Base-by-base conservation (phyloP, 2,888 invertebrate species). In the Eretmocerus hayati region DNA sequence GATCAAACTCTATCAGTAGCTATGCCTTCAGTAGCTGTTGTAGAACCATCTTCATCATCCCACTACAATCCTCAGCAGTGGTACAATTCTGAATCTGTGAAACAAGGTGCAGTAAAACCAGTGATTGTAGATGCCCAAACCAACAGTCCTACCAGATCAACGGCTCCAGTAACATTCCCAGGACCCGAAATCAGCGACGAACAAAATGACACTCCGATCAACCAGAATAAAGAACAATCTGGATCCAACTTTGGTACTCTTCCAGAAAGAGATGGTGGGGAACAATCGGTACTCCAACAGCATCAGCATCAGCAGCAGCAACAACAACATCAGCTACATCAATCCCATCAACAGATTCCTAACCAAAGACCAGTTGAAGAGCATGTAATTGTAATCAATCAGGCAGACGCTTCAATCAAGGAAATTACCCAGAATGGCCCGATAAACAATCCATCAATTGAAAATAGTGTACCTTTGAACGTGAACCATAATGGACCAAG, bases 321-420 rank as follows among this genome's bases (percentile, higher is more conserved):
- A 2, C 45, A 36, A 16, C 48, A 50, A 1, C 22, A n/a, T 8
- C 50, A 50, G 26, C 50, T 50, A 5, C 46, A 46, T 21, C 42
- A n/a, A n/a, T 11, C 18, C 33, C 42, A 45, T 3, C 40, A 38
- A 26, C 16, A 41, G 13, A 49, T n/a, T 3, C 15, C 38, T 9
- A 31, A 37, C 9, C 48, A 45, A 15, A 13, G 50, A 36, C 49
- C 48, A 3, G 37, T 64, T 2, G 67, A 69, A 19, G 69, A 69
- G 31, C 68, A 66, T 18, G 56, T 66, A 1, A 62, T 68, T 2
- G 59, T 69, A 3, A 58, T 66, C 22, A 65, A 68, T 42, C 67
- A 67, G 38, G 63, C 66, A n/a, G 66, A 67, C 30, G 65, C 65
- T 0, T 60, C 60, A 4, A 55, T 65, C 20, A 63, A 60, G 23